Conservation (phyloP, 2,113 vertebrate species). For the Cebus imitator region DNA sequence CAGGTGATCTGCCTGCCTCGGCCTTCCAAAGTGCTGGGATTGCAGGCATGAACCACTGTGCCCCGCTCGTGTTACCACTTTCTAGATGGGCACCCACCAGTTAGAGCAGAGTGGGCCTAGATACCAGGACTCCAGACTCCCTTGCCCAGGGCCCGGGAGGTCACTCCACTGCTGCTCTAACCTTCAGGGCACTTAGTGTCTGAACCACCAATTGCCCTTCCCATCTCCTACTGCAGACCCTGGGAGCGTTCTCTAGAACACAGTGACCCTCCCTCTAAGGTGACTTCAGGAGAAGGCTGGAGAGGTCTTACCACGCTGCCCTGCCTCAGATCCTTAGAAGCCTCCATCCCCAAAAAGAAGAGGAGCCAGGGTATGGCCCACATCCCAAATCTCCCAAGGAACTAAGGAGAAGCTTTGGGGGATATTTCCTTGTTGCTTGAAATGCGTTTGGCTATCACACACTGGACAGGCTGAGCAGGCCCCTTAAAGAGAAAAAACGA, state of each 20-base stretch:
- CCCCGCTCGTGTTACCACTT: no score
- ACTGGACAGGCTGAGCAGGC: neutral
- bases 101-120: neutral
- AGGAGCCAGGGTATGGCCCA: neutral
- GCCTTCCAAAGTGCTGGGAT: no score
- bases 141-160: fast-evolving
- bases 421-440: constrained; percentile 29
- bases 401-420: neutral
- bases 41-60: no score
- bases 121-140: neutral
- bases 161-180: neutral
- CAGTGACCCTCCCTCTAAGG: neutral
- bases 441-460: constrained; percentile 50
- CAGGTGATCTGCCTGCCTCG: no score
- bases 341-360: neutral
- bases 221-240: neutral
- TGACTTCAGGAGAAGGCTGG: neutral
- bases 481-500: constrained; percentile 12
- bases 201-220: no score
- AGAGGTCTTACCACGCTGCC: neutral
- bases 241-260: neutral
- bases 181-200: neutral
- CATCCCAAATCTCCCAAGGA: neutral
- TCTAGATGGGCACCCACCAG: neutral
- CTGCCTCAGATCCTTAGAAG: neutral